Percentiles rank a stretch among this genome's conserved stretches.
Evolutionary conservation across 92 coral and sea anemone genomes (phyloP).

Genomic region (Parazoanthus darwini): DNA sequence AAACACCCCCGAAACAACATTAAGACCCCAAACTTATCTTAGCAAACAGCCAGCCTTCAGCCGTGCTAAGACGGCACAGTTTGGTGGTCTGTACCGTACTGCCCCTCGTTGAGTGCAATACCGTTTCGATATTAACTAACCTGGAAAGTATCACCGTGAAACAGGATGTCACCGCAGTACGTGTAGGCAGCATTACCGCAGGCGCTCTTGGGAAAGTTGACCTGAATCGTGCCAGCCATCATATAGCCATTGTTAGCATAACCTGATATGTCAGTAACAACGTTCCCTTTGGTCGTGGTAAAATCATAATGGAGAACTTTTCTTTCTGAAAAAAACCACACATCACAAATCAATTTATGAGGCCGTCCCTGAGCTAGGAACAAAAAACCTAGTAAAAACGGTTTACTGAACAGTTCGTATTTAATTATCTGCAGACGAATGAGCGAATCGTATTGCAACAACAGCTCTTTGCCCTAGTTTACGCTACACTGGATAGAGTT

Average conservation of each 20-base stretch:
- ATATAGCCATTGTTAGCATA: slow-evolving; percentile 85
- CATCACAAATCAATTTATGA: neutral
- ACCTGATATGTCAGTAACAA: slow-evolving; percentile 77
- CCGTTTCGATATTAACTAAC: slow-evolving; percentile 7
- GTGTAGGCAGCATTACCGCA: slow-evolving; percentile 96
- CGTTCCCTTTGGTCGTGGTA: slow-evolving; percentile 66
- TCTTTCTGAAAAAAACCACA: slow-evolving; percentile 58
- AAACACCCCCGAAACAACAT: too few relatives aligned
- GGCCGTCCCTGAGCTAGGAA: neutral
- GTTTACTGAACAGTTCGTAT: too few relatives aligned
- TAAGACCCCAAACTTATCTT: too few relatives aligned
- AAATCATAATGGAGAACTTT: slow-evolving; percentile 83
- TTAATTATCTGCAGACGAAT: too few relatives aligned
- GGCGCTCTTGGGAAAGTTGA: slow-evolving; percentile 82
- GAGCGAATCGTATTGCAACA: too few relatives aligned
- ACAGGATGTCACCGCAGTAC: slow-evolving; percentile 92
- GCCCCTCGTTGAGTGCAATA: neutral
- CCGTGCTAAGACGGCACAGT: neutral
- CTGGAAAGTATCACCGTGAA: slow-evolving; percentile 99
- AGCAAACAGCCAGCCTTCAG: too few relatives aligned
- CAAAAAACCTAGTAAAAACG: neutral
- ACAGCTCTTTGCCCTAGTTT: too few relatives aligned
- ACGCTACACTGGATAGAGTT: too few relatives aligned
- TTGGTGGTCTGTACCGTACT: neutral
- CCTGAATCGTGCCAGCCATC: slow-evolving; percentile 86